These are phyloP conservation scores for Diaphora mendica DNA, from an alignment of 2,888 invertebrate genomes.

Conservation along the genomic window DNA sequence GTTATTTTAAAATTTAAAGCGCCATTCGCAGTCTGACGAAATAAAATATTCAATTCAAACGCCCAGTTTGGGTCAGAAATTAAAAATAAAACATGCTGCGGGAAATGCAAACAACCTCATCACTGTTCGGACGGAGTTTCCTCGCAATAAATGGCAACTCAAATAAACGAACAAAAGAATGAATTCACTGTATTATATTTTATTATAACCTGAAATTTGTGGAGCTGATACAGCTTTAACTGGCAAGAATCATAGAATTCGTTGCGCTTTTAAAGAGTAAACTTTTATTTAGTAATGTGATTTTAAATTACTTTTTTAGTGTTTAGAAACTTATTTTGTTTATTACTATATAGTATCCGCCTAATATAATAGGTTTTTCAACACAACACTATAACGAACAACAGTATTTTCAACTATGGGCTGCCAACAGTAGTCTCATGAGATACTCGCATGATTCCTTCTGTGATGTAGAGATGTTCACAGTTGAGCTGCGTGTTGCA, in stretches of 20 bases:
- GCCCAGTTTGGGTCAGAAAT: conserved; percentile 26
- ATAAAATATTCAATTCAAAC: conserved; percentile 32
- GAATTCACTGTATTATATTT: background rate
- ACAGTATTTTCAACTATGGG: too few species aligned
- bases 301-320: background rate
- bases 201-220: background rate
- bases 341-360: background rate
- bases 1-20: background rate
- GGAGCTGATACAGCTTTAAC: background rate
- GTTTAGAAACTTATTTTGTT: background rate
- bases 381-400: background rate
- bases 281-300: background rate
- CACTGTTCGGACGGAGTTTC: background rate
- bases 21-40: conserved; percentile 4
- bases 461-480: too few species aligned
- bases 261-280: background rate
- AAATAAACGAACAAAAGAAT: conserved; percentile 6
- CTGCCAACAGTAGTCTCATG: too few species aligned
- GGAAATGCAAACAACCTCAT: conserved; percentile 30
- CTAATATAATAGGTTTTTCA: background rate
- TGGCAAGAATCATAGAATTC: background rate
- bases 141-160: background rate
- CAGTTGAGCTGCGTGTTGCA: background rate
- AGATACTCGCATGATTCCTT: too few species aligned
- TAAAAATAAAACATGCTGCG: conserved; percentile 34